phyloP scores from a whole-genome alignment of 1,140 invertebrate species.

The Popillia japonica region DNA sequence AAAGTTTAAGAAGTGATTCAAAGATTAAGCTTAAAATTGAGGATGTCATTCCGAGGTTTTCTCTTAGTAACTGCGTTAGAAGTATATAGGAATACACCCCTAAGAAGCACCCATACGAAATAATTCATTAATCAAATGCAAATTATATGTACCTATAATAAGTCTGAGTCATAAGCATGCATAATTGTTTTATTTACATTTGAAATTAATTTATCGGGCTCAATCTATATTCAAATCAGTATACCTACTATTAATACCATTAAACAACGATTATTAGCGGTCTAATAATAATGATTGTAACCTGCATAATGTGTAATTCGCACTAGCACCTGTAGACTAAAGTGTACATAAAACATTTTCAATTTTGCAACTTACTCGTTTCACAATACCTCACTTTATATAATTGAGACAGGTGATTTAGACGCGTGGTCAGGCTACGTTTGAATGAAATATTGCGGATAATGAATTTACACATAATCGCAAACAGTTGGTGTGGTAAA shows the following conservation, averaged over 20 bases:
- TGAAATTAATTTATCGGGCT: too few relatives aligned
- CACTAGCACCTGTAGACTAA: background rate
- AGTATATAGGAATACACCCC: too few relatives aligned
- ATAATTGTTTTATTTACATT: too few relatives aligned
- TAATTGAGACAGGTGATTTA: constrained; percentile 13
- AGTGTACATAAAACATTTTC: background rate
- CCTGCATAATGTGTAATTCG: background rate
- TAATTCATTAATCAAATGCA: too few relatives aligned
- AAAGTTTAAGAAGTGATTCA: too few relatives aligned
- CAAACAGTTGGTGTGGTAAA: background rate
- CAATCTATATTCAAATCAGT: background rate
- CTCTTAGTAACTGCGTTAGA: too few relatives aligned
- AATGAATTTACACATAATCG: background rate
- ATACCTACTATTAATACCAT: background rate
- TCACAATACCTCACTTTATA: background rate
- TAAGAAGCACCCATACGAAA: too few relatives aligned
- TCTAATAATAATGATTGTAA: background rate
- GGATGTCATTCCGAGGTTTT: too few relatives aligned
- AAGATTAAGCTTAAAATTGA: too few relatives aligned
- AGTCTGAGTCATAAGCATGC: too few relatives aligned
- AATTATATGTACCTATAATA: too few relatives aligned
- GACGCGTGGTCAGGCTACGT: background rate
- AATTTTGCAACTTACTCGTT: background rate
- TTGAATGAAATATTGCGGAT: background rate
- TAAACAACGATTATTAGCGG: background rate